Conservation (phyloP, 2,113 vertebrate genomes). For the Eubucco bourcierii region DNA sequence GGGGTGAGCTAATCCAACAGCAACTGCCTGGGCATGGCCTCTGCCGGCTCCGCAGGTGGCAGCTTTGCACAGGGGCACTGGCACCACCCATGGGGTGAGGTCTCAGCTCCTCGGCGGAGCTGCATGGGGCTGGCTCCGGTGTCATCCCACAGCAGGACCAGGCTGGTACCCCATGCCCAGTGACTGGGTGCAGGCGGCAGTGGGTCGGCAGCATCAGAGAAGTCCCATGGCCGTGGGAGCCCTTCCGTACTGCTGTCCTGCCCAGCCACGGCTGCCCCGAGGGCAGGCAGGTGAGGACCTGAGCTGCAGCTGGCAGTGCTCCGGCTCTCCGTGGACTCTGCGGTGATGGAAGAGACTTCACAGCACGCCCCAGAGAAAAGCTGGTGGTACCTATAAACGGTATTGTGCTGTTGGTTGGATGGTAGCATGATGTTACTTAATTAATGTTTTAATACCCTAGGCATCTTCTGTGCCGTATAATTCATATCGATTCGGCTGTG, state of each 20-base stretch:
- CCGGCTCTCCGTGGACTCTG: not conserved
- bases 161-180: not conserved
- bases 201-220: rapidly evolving
- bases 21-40: not conserved
- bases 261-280: rapidly evolving
- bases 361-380: not conserved
- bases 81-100: rapidly evolving
- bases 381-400: constrained; percentile 23
- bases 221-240: rapidly evolving
- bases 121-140: rapidly evolving
- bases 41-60: not conserved
- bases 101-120: rapidly evolving
- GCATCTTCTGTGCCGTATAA: constrained; percentile 62
- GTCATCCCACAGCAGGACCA: rapidly evolving
- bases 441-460: constrained; percentile 72
- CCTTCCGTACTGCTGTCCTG: rapidly evolving
- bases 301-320: not conserved
- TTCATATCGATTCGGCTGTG: constrained; percentile 62
- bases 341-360: not conserved
- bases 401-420: constrained; percentile 57
- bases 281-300: not conserved
- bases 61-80: not conserved
- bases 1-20: not conserved
- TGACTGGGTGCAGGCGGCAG: rapidly evolving
- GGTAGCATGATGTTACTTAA: constrained; percentile 68